Percentiles rank a stretch among this genome's conserved stretches.
Evolutionary conservation across 2,113 vertebrate species (phyloP).

Genomic region (Colossoma macropomum): DNA sequence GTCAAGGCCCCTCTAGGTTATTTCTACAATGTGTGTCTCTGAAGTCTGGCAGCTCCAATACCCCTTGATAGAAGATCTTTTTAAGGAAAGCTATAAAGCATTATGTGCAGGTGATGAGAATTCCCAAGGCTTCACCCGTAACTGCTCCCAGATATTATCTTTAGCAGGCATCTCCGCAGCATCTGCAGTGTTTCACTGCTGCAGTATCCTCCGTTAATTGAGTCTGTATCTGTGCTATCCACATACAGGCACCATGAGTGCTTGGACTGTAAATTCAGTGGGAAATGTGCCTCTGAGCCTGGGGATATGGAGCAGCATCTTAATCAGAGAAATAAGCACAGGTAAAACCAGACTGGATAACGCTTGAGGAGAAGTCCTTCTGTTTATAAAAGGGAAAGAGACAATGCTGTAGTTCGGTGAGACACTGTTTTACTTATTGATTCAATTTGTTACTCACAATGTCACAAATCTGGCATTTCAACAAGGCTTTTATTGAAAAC

Average conservation of each 20-base stretch:
- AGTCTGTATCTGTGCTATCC: conserved; percentile 45
- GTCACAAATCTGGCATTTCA: conserved; percentile 8
- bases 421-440: neutral
- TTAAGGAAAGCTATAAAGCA: conserved; percentile 62
- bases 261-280: conserved; percentile 36
- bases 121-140: conserved; percentile 55
- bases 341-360: neutral
- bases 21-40: conserved; percentile 46
- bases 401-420: neutral
- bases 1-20: conserved; percentile 41
- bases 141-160: conserved; percentile 63
- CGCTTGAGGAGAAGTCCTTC: neutral
- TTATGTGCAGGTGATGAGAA: conserved; percentile 60
- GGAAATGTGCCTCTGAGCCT: conserved; percentile 32
- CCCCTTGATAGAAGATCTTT: conserved; percentile 43
- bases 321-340: conserved; percentile 36
- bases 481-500: neutral
- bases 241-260: conserved; percentile 26
- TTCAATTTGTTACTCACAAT: neutral
- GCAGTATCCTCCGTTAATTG: conserved; percentile 49
- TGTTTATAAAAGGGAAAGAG: neutral
- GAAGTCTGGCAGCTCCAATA: conserved; percentile 51
- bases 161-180: conserved; percentile 53
- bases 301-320: conserved; percentile 23
- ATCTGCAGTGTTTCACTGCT: conserved; percentile 59